These are phyloP conservation scores for Theristus sp. DNA, from an alignment of 2,888 invertebrate species.

Conservation along the genomic window DNA sequence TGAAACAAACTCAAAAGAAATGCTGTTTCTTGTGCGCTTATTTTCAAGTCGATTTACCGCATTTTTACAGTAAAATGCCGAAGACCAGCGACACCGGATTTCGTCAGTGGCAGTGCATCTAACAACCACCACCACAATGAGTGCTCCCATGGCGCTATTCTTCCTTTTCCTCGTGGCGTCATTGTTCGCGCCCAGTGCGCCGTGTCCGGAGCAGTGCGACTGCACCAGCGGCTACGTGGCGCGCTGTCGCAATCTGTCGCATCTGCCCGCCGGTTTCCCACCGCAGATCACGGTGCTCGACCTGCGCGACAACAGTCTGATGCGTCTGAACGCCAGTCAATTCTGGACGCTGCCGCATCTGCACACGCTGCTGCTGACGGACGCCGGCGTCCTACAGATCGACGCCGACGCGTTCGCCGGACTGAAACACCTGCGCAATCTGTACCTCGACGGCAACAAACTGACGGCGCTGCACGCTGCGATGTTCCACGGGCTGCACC, in stretches of 20 bases:
- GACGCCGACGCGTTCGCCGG: not conserved
- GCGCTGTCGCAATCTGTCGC: not conserved
- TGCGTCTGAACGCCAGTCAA: not conserved
- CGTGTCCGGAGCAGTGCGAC: not conserved
- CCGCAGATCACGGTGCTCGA: not conserved
- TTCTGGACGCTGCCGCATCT: not conserved
- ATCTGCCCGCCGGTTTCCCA: not conserved
- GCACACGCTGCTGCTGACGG: not conserved
- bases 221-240: not conserved
- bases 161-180: no score
- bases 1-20: no score
- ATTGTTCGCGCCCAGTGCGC: no score
- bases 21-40: no score
- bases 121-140: no score
- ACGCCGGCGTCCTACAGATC: not conserved
- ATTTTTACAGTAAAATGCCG: no score
- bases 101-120: no score
- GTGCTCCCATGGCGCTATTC: no score
- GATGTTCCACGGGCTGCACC: not conserved
- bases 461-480: not conserved
- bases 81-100: no score
- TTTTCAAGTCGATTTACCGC: no score
- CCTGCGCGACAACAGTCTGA: not conserved
- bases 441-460: not conserved
- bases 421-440: not conserved